Evolutionary conservation across 2,113 vertebrate genomes (phyloP).

Genomic region (Clarias gariepinus): DNA sequence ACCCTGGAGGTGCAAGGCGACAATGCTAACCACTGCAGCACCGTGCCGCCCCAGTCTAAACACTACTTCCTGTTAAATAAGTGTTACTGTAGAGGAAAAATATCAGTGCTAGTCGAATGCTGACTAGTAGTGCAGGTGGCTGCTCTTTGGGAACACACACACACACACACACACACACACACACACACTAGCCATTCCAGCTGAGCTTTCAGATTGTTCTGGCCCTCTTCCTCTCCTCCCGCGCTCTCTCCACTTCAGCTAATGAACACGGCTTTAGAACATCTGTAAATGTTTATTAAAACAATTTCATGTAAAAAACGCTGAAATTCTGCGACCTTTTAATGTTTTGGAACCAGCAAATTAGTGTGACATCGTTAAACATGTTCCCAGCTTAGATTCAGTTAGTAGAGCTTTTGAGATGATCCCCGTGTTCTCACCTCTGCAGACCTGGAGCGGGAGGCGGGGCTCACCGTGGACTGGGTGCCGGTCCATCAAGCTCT

Average conservation of each 20-base stretch:
- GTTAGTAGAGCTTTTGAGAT: background rate
- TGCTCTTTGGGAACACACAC: background rate
- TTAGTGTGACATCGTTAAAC: background rate
- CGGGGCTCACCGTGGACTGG: no score
- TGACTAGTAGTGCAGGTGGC: background rate
- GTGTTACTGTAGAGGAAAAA: background rate
- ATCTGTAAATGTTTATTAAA: background rate
- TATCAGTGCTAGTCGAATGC: background rate
- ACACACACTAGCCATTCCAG: background rate
- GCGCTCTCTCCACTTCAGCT: background rate
- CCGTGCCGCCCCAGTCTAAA: no score
- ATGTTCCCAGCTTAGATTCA: background rate
- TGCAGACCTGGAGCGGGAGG: no score
- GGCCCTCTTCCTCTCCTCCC: no score
- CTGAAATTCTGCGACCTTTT: background rate
- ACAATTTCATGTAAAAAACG: background rate
- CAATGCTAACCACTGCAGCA: no score
- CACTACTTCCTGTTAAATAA: background rate
- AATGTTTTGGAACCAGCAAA: background rate
- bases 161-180: constrained; percentile 12
- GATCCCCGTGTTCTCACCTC: background rate
- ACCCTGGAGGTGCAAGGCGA: no score
- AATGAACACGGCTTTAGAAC: background rate
- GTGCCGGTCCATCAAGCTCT: background rate
- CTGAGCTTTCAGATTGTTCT: background rate